Evolutionary conservation across 1,140 invertebrate species (phyloP).

Genomic region (Drosophila ficusphila): DNA sequence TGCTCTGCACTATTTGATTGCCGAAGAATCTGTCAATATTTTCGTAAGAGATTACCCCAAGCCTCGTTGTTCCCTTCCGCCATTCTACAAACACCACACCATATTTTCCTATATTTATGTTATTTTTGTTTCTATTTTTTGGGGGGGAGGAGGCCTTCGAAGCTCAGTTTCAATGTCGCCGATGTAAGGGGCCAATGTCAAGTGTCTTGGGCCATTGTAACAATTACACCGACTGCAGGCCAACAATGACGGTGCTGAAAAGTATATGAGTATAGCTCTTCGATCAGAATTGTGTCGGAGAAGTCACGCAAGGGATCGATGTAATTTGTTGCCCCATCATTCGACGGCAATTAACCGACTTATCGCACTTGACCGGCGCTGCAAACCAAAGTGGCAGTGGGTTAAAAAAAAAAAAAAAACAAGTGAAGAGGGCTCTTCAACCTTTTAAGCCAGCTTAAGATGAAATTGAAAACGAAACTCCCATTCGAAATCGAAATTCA

Average conservation of each 20-base stretch:
- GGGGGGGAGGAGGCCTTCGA: slow-evolving; percentile 6
- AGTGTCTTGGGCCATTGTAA: slow-evolving; percentile 40
- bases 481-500: slow-evolving; percentile 19
- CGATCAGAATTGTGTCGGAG: slow-evolving; percentile 54
- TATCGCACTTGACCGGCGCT: slow-evolving; percentile 66
- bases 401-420: slow-evolving; percentile 14
- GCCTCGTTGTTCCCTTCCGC: slow-evolving; percentile 45
- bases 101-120: slow-evolving; percentile 13
- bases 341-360: slow-evolving; percentile 59
- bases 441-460: slow-evolving; percentile 49
- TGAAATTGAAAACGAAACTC: slow-evolving; percentile 46
- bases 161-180: slow-evolving; percentile 43
- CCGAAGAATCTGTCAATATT: slow-evolving; percentile 74
- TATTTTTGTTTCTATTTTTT: not conserved
- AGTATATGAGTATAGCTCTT: not conserved
- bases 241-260: slow-evolving; percentile 31
- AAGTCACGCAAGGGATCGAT: slow-evolving; percentile 51
- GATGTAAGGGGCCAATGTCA: slow-evolving; percentile 40
- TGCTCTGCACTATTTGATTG: slow-evolving; percentile 55
- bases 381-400: slow-evolving; percentile 9
- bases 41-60: slow-evolving; percentile 33
- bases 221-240: slow-evolving; percentile 51
- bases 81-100: slow-evolving; percentile 68
- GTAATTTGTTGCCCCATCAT: slow-evolving; percentile 58
- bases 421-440: slow-evolving; percentile 3